These are phyloP conservation scores for Trichosurus vulpecula DNA, from an alignment of 2,797 vertebrate genomes.

Conservation along the genomic window DNA sequence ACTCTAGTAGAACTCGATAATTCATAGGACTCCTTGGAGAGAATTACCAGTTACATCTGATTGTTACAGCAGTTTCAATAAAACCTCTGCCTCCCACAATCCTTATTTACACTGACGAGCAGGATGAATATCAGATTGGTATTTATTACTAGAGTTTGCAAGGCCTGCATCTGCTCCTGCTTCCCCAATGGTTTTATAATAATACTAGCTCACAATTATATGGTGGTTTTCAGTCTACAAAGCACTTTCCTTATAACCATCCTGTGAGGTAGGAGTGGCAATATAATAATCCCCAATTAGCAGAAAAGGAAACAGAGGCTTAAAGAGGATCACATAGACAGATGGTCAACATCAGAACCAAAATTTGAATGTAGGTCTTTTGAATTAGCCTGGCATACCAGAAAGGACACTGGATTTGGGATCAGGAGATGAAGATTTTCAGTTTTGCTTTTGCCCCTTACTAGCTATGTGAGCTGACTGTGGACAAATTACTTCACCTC, in stretches of 20 bases:
- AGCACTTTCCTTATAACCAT: not conserved
- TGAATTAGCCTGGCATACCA: not conserved
- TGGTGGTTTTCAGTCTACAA: not conserved
- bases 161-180: fast-evolving
- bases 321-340: not conserved
- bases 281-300: not conserved
- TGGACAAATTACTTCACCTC: not conserved
- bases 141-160: not conserved
- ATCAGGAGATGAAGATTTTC: not conserved
- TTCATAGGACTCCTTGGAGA: not conserved
- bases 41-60: fast-evolving
- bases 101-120: constrained; percentile 28
- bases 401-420: not conserved
- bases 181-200: not conserved
- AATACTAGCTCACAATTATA: not conserved
- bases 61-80: not conserved
- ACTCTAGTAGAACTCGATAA: fast-evolving
- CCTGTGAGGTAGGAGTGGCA: not conserved
- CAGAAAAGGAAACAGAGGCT: not conserved
- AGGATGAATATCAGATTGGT: constrained; percentile 42
- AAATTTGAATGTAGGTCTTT: not conserved
- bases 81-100: fast-evolving
- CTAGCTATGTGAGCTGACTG: not conserved
- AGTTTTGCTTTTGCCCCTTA: not conserved
- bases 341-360: not conserved